A percentile compares a stretch with the other conserved stretches of the same genome.
These are phyloP conservation scores for Pongo pygmaeus DNA, from an alignment of 2,113 vertebrate species.

Conservation along the genomic window DNA sequence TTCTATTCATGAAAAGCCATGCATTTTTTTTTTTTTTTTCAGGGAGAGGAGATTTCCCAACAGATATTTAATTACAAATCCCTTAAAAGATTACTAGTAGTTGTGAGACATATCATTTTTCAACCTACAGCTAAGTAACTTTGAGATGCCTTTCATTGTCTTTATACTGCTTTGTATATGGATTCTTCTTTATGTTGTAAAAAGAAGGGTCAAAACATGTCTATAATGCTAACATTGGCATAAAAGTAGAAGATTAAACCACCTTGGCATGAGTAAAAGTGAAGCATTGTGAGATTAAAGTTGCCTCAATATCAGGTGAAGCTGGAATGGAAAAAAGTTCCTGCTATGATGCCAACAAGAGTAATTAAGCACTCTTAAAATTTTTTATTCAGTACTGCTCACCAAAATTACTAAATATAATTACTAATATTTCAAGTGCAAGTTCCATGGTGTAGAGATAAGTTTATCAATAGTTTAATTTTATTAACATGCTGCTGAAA, in stretches of 20 bases:
- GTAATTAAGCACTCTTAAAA: not conserved
- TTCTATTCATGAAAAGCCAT: slow-evolving; percentile 64
- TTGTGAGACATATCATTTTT: slow-evolving; percentile 58
- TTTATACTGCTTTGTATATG: slow-evolving; percentile 11
- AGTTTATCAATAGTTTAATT: not conserved
- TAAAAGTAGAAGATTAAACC: not conserved
- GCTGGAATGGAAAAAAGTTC: not conserved
- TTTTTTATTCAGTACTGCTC: not conserved
- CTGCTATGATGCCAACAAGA: not conserved
- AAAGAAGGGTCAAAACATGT: not conserved
- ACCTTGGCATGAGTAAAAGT: not conserved
- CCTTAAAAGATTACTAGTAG: slow-evolving; percentile 52
- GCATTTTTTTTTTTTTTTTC: not conserved
- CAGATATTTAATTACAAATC: slow-evolving; percentile 61
- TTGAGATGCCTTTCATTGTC: not conserved
- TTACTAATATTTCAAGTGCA: not conserved
- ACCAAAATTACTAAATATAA: not conserved
- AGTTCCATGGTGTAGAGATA: not conserved
- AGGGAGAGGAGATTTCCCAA: slow-evolving; percentile 24
- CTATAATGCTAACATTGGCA: not conserved
- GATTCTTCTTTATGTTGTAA: not conserved
- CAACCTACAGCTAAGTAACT: slow-evolving; percentile 40
- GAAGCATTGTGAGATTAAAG: not conserved
- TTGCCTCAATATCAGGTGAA: not conserved
- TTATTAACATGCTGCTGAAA: not conserved